Conservation (phyloP, 2,113 vertebrate species). For the Podarcis muralis region DNA sequence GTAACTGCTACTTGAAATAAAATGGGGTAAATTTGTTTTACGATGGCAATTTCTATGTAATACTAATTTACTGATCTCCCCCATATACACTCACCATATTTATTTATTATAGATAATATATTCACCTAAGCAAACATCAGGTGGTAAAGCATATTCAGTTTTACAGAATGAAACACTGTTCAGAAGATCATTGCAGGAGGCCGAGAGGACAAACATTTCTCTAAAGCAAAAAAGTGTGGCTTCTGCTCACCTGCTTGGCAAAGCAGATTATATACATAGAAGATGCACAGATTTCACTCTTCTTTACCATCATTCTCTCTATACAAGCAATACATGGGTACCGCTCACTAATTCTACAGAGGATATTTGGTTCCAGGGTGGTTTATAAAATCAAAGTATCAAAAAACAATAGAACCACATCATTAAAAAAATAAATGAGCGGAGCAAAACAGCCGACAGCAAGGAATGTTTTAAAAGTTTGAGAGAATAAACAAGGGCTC, state of each 20-base stretch:
- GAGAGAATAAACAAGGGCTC: neutral
- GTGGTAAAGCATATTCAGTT: neutral
- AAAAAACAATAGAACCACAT: too few relatives aligned
- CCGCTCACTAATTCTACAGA: neutral
- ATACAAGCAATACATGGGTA: neutral
- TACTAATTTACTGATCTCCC: conserved; percentile 24
- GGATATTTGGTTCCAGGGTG: too few relatives aligned
- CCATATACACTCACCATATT: neutral
- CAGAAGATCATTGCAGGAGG: conserved; percentile 22
- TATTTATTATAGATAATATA: conserved; percentile 27
- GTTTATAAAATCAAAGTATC: too few relatives aligned
- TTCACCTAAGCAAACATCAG: neutral
- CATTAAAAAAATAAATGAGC: too few relatives aligned
- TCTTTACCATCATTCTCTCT: neutral
- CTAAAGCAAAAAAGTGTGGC: neutral
- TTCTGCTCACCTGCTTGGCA: neutral
- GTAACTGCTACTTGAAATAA: conserved; percentile 35
- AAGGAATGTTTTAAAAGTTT: neutral
- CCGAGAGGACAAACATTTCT: neutral
- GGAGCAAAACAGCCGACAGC: neutral
- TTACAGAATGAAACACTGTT: conserved; percentile 38
- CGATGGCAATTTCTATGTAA: conserved; percentile 29
- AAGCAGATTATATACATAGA: too few relatives aligned
- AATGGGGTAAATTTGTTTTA: conserved; percentile 27
- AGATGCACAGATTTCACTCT: neutral